A percentile compares a stretch with the other conserved stretches of the same genome.
Evolutionary conservation across 1,140 invertebrate genomes (phyloP).

Genomic region (Argopecten irradians): DNA sequence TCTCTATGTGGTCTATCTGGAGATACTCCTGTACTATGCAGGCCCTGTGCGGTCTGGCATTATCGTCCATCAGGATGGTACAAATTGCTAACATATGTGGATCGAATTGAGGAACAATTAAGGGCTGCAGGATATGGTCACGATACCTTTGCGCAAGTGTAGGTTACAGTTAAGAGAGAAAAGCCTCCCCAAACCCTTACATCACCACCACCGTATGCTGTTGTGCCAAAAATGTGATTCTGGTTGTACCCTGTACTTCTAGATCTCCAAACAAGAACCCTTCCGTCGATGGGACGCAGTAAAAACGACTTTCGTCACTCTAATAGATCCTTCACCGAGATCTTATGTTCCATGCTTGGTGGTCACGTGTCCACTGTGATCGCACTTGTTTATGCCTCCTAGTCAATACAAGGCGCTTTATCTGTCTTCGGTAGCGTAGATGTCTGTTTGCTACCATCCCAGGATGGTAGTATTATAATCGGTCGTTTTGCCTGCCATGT

Average conservation of each 20-base stretch:
- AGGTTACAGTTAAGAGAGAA: constrained; percentile 33
- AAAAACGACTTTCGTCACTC: constrained; percentile 32
- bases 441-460: too few species aligned
- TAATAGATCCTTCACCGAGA: constrained; percentile 1
- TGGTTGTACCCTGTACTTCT: neutral
- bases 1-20: neutral
- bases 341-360: neutral
- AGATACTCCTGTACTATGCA: neutral
- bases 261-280: constrained; percentile 5
- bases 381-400: neutral
- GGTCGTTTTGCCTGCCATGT: too few species aligned
- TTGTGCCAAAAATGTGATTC: neutral
- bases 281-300: neutral
- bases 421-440: too few species aligned
- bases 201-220: constrained; percentile 19
- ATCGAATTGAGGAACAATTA: neutral
- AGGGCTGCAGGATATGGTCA: neutral
- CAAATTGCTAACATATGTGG: neutral
- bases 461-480: too few species aligned
- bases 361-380: neutral
- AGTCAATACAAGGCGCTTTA: neutral
- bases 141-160: neutral
- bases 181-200: neutral
- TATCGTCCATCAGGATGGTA: too few species aligned
- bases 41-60: too few species aligned